phyloP scores from a whole-genome alignment of 2,113 vertebrate genomes.

The Lamprotornis superbus region DNA sequence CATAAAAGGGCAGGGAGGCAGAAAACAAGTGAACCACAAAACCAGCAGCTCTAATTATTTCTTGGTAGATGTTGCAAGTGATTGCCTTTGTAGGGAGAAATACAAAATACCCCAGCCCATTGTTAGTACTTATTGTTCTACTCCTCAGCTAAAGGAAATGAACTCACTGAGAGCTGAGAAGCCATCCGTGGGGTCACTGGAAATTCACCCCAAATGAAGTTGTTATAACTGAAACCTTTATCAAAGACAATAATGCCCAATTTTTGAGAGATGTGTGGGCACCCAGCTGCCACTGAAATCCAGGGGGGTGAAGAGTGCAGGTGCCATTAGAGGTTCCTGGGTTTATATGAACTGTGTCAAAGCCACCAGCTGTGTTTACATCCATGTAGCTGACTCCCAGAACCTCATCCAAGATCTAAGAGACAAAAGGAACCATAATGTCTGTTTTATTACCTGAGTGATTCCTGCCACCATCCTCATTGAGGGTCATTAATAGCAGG shows the following conservation, averaged over 20 bases:
- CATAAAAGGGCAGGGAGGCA: background rate
- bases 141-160: background rate
- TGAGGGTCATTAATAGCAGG: background rate
- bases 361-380: background rate
- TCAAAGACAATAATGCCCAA: background rate
- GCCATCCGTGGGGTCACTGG: background rate
- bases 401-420: background rate
- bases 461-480: background rate
- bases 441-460: background rate
- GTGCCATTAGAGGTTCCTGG: background rate
- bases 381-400: background rate
- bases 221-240: background rate
- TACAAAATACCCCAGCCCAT: background rate
- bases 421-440: background rate
- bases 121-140: background rate
- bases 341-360: background rate
- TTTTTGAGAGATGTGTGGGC: background rate
- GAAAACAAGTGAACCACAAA: conserved; percentile 36
- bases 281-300: background rate
- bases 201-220: background rate
- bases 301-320: background rate
- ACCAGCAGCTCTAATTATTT: conserved; percentile 7
- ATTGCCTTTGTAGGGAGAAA: conserved; percentile 25
- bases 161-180: background rate
- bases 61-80: background rate